Base-by-base conservation (phyloP, 2,888 invertebrate species). In the Nemapogon koenigi region DNA sequence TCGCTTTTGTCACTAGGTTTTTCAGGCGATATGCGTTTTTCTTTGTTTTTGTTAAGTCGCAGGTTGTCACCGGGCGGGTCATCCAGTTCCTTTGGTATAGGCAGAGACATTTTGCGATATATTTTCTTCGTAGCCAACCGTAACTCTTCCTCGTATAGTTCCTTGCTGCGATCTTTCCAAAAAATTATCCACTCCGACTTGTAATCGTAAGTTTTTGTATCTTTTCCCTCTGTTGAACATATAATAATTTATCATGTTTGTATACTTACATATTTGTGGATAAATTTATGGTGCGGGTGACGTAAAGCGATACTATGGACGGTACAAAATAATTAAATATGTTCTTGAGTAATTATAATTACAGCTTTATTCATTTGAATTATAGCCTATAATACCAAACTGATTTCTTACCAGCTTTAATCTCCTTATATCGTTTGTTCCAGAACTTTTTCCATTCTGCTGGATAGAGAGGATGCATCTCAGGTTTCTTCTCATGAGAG, bases 391-490 rank as follows among this genome's bases (percentile, higher is more conserved):
- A n/a, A n/a, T n/a, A n/a, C n/a, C n/a, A n/a, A n/a, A n/a, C n/a
- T n/a, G n/a, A n/a, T n/a, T n/a, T n/a, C n/a, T n/a, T 40, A 72
- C 83, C 76, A n/a, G 81, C 67, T 57, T 90, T 88, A 37, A 91
- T 68, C 62, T 91, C 90, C 57, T 89, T 90, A 58, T 90, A 91
- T 1, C 91, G 84, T 7, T 83, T 80, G 59, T 91, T 91, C 93
- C 93, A 94, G 60, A 92, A 93, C 56, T 86, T 87, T 56, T 92
- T 92, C 94, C 94, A 94, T 57, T 94, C 94, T 32, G 90, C 90
- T 0, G 90, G 89, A 59, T 94, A 94, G 2, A 88, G 81, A 0
- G 93, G 93, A 67, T 94, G 93, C 48, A 91, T 92, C 57, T 94
- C 93, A 0, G 94, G 94, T 55, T 90, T 89, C 54, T 89, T 88